Evolutionary conservation across 2,113 vertebrate species (phyloP).

Genomic region (Elaphurus davidianus): DNA sequence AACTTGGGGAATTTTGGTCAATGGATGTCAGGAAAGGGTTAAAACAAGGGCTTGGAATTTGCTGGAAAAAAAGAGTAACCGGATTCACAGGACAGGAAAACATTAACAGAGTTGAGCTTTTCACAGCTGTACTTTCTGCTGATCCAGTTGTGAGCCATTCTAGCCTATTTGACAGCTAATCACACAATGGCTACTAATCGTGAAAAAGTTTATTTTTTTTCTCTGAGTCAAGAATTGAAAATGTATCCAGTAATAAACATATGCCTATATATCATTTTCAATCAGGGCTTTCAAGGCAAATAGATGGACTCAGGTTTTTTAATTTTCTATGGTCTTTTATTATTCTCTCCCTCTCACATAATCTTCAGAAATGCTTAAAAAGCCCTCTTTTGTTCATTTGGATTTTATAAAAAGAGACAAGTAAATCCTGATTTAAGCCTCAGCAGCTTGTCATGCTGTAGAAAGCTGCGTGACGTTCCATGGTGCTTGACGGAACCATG

Average conservation of each 20-base stretch:
- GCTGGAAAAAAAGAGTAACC: conserved; percentile 82
- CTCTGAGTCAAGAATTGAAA: conserved; percentile 72
- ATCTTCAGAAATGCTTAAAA: conserved; percentile 72
- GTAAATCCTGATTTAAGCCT: conserved; percentile 84
- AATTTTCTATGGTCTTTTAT: conserved; percentile 68
- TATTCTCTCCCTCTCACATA: conserved; percentile 74
- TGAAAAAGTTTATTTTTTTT: conserved; percentile 75
- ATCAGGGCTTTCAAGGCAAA: conserved; percentile 73
- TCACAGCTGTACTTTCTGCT: conserved; percentile 90
- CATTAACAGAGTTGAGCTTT: conserved; percentile 85
- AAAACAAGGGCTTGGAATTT: conserved; percentile 81
- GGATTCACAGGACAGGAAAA: conserved; percentile 82
- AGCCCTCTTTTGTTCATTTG: conserved; percentile 75
- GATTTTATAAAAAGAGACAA: conserved; percentile 72
- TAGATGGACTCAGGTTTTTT: conserved; percentile 59
- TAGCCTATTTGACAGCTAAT: conserved; percentile 76
- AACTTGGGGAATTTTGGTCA: conserved; percentile 80
- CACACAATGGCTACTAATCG: conserved; percentile 75
- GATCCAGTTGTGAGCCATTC: conserved; percentile 81
- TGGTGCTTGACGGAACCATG: conserved; percentile 99
- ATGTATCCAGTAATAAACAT: conserved; percentile 64
- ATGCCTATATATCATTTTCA: conserved; percentile 69
- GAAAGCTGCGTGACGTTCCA: conserved; percentile 99
- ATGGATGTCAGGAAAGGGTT: conserved; percentile 83
- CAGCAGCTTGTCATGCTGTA: conserved; percentile 96